Evolutionary conservation across 1,140 invertebrate species (phyloP), one percentile per base, ranked within the genome.

Genomic region (Drosophila prosaltans): DNA sequence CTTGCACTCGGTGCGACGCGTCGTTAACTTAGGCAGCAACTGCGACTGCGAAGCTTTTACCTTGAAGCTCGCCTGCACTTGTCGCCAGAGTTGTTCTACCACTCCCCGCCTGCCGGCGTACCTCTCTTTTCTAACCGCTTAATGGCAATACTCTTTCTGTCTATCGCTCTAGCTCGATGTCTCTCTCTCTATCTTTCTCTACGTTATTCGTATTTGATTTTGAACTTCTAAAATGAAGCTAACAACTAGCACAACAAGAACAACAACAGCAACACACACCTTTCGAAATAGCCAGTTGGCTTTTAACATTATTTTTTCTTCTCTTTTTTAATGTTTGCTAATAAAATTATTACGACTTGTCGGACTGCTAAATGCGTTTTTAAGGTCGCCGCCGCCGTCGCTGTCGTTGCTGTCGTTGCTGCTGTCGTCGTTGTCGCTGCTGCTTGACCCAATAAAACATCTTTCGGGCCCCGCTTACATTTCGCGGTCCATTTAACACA

Each of bases 271-370:
- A 51, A 51, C 21, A 24, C 16, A 51, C 45, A 89, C 77, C 84
- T 88, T 81, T 81, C 66, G 60, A 89, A 89, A 89, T 67, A 60
- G 61, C 74, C 61, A 86, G 72, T 72, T 70, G 58, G 55, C 74
- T 64, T 64, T 76, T 77, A 77, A 69, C 63, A 76, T 45, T 30
- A 32, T 43, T 71, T 51, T 65, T 65, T 74, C 62, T 51, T 51
- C 43, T 69, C 43, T 65, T 69, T 64, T 83, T 72, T 88, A 69
- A 78, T 88, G 78, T 89, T 88, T 88, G 84, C 84, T 74, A 88
- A 88, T 88, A 88, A 88, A 88, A 88, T 88, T 88, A 89, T 88
- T 84, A 89, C 69, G 68, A 80, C 81, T 89, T 69, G 81, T 72
- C 69, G 80, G 74, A 59, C 71, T 89, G 84, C 85, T 88, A 88